phyloP scores from a whole-genome alignment of 2,113 vertebrate species.

The Myotis brandtii region DNA sequence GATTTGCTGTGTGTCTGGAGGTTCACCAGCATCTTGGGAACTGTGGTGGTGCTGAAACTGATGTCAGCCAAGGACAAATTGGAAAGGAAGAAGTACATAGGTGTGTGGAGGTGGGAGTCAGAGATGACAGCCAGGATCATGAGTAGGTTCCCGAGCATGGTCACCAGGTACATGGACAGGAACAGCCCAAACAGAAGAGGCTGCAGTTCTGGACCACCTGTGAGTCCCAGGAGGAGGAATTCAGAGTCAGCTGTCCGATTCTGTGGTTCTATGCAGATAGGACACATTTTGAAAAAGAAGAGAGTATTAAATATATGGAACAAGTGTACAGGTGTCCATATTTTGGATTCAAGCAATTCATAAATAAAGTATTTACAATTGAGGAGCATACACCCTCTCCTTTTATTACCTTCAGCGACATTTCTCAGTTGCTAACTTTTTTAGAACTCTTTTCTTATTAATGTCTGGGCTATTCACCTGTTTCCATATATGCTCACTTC shows the following conservation, averaged over 20 bases:
- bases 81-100: constrained; percentile 20
- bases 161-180: not conserved
- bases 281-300: not conserved
- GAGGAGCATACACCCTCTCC: fast-evolving
- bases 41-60: not conserved
- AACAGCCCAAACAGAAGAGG: not conserved
- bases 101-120: not conserved
- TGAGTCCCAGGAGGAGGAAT: not conserved
- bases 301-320: not conserved
- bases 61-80: not conserved
- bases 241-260: not conserved
- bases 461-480: not conserved
- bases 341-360: not conserved
- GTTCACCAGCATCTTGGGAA: not conserved
- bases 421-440: not conserved
- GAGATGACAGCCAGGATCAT: not conserved
- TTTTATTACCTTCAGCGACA: not conserved
- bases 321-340: fast-evolving
- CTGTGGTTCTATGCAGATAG: not conserved
- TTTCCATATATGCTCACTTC: not conserved
- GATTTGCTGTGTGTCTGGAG: not conserved
- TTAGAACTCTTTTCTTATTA: not conserved
- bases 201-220: not conserved
- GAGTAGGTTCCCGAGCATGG: not conserved
- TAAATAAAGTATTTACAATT: not conserved